Evolutionary conservation across 1,140 invertebrate genomes (phyloP).

Genomic region (Drosophila aff.): DNA sequence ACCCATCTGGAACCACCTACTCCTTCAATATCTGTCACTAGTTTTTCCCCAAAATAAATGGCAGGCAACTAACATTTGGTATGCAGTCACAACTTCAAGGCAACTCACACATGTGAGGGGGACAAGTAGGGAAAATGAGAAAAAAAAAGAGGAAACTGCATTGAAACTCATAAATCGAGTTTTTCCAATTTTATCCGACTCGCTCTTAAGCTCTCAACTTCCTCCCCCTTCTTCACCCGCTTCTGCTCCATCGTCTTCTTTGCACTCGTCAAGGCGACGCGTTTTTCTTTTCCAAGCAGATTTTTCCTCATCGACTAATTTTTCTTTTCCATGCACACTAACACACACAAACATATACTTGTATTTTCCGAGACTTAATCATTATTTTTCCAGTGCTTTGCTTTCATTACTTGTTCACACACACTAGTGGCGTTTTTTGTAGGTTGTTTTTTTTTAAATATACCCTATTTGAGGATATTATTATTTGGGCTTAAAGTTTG

Average conservation of each 20-base stretch:
- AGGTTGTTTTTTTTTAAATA: background rate
- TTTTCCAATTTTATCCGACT: slow-evolving; percentile 61
- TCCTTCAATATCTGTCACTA: slow-evolving; percentile 21
- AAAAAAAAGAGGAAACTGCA: slow-evolving; percentile 50
- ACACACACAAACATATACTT: slow-evolving; percentile 7
- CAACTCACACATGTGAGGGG: slow-evolving; percentile 24
- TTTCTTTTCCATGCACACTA: slow-evolving; percentile 45
- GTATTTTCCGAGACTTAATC: slow-evolving; percentile 62
- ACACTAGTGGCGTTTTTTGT: slow-evolving; percentile 25
- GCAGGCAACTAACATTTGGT: slow-evolving; percentile 49
- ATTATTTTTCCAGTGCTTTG: slow-evolving; percentile 79
- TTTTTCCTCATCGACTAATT: slow-evolving; percentile 65
- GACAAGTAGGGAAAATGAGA: slow-evolving; percentile 16
- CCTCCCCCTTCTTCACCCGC: background rate
- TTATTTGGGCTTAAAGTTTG: background rate
- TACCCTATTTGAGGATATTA: background rate
- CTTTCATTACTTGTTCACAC: slow-evolving; percentile 74
- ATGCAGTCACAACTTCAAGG: slow-evolving; percentile 53
- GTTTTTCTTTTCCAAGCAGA: slow-evolving; percentile 52
- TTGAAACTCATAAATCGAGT: slow-evolving; percentile 75
- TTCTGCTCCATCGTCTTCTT: slow-evolving; percentile 7
- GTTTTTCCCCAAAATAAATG: slow-evolving; percentile 26
- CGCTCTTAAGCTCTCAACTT: background rate
- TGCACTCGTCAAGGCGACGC: slow-evolving; percentile 11
- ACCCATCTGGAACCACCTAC: background rate